Evolutionary conservation across 2,113 vertebrate species (phyloP), one percentile per base, ranked within the genome.

Genomic region (Stigmatopora nigra): DNA sequence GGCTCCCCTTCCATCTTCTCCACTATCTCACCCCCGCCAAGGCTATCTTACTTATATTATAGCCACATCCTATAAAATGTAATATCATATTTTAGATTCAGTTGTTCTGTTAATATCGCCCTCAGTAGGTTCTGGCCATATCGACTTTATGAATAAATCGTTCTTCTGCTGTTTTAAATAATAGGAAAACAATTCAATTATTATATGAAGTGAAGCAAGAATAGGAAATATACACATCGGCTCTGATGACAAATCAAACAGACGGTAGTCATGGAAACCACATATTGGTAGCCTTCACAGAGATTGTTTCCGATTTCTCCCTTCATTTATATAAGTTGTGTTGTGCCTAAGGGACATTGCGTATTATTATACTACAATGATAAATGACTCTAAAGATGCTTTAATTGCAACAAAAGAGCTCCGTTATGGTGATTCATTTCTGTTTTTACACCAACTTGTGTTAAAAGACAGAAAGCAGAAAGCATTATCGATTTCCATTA

Each of bases 211-310:
- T 64, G 41, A 4, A 49, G 59, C 52, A 45, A 45, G 52, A 69
- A 12, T 53, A 65, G 47, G 20, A 69, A 61, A 41, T 17, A 4
- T n/a, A n/a, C n/a, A n/a, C 36, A 41, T 41, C 41, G 38, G 57
- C 17, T 59, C 16, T 19, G 7, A 59, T 15, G 36, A 59, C 5
- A 36, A 68, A 70, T 68, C 72, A 22, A 57, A 78, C 36, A 60
- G 59, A 71, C 71, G 70, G 84, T 84, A 71, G 68, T 63, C 82
- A 83, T 84, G 77, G 82, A 75, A 84, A 86, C 82, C 48, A 68
- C 41, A 73, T 62, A 68, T 81, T 73, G 69, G 59, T 65, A 41
- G 64, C 65, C 61, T 68, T 56, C 57, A 44, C 62, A 55, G 41
- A 71, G 53, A 70, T 74, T 63, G 51, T 79, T 82, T 10, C 67